phyloP scores from a whole-genome alignment of 1,140 invertebrate genomes.

The Rhopalosiphum maidis region DNA sequence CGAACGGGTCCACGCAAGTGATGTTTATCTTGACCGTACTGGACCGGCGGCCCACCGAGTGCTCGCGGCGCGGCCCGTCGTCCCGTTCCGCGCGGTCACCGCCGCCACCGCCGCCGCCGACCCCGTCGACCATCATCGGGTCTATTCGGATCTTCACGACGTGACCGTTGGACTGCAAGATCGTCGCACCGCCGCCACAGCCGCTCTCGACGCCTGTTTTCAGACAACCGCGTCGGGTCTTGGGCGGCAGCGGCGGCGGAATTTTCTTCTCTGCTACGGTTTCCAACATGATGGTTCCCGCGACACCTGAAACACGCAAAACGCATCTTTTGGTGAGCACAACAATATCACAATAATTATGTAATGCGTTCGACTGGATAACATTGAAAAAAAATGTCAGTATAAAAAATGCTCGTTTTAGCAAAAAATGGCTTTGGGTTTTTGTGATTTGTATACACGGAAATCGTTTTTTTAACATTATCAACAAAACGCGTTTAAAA shows the following conservation, averaged over 20 bases:
- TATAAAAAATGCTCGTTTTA: too few species aligned
- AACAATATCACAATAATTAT: too few species aligned
- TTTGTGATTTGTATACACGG: too few species aligned
- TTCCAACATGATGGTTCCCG: constrained; percentile 64
- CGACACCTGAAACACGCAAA: constrained; percentile 16
- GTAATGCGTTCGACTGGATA: too few species aligned
- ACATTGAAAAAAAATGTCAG: too few species aligned
- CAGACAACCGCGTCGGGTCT: constrained; percentile 57
- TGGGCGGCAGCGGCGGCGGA: constrained; percentile 60
- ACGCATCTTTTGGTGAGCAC: too few species aligned
- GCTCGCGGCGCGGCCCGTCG: constrained; percentile 62
- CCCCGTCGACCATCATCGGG: constrained; percentile 63
- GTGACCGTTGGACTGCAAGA: constrained; percentile 30
- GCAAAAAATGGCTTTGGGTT: too few species aligned
- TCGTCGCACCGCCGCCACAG: constrained; percentile 26
- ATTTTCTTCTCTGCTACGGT: constrained; percentile 65
- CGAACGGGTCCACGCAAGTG: constrained; percentile 60
- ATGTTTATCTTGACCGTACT: constrained; percentile 66
- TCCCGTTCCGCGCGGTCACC: constrained; percentile 63
- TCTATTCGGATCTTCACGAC: constrained; percentile 60
- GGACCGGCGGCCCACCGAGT: constrained; percentile 55
- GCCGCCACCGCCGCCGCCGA: constrained; percentile 63
- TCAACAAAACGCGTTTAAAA: too few species aligned
- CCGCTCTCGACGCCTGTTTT: constrained; percentile 61
- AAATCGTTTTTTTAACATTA: too few species aligned